Evolutionary conservation across 1,140 invertebrate species (phyloP).

Genomic region (Stenopsyche tienmushanensis): DNA sequence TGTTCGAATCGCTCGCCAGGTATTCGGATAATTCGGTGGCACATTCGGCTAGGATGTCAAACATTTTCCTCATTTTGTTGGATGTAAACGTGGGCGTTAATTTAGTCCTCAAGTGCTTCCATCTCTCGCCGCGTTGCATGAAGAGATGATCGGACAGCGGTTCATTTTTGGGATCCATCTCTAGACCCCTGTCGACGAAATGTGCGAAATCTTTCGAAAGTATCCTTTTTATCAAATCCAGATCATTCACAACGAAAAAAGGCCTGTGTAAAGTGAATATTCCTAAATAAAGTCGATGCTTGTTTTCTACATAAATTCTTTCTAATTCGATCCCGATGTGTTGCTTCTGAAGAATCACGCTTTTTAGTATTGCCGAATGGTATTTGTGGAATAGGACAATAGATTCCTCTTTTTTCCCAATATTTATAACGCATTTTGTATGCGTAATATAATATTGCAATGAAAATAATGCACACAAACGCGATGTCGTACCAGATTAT

Average conservation of each 20-base stretch:
- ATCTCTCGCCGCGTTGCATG: slow-evolving; percentile 53
- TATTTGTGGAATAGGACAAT: no score
- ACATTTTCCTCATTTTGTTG: slow-evolving; percentile 60
- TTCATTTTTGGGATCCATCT: slow-evolving; percentile 53
- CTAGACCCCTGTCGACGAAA: slow-evolving; percentile 54
- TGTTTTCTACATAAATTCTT: slow-evolving; percentile 32
- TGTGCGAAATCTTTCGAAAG: slow-evolving; percentile 60
- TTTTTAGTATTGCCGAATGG: no score
- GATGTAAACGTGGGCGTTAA: slow-evolving; percentile 61
- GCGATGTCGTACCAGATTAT: no score
- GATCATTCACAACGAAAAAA: slow-evolving; percentile 55
- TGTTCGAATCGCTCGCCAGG: slow-evolving; percentile 43
- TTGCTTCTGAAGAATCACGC: slow-evolving; percentile 19
- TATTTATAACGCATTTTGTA: no score
- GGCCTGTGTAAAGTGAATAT: slow-evolving; percentile 51
- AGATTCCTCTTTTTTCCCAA: no score
- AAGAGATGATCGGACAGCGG: slow-evolving; percentile 54
- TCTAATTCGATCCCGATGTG: slow-evolving; percentile 26
- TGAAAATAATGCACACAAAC: no score
- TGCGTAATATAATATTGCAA: no score
- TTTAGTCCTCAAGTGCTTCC: slow-evolving; percentile 57
- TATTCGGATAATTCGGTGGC: slow-evolving; percentile 45
- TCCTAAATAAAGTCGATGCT: slow-evolving; percentile 42
- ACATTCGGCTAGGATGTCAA: slow-evolving; percentile 46
- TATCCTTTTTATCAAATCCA: slow-evolving; percentile 61